Evolutionary conservation across 2,888 invertebrate species (phyloP).

Genomic region (Oligia strigilis): DNA sequence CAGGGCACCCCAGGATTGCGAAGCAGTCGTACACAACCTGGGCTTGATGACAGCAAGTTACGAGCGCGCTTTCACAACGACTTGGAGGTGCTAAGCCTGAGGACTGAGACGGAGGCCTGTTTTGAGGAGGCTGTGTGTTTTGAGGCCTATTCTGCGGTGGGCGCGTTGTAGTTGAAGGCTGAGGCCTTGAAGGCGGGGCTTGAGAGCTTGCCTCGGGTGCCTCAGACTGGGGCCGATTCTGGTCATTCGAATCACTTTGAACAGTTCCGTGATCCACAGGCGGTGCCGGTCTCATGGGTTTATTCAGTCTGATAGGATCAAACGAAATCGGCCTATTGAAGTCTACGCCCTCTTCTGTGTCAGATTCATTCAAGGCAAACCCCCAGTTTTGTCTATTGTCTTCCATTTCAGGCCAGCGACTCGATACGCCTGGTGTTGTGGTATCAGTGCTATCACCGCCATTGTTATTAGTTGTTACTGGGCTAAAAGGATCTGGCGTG

Average conservation of each 20-base stretch:
- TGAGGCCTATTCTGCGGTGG: slow-evolving; percentile 32
- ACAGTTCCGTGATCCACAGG: slow-evolving; percentile 79
- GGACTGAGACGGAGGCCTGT: slow-evolving; percentile 18
- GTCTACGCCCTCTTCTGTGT: slow-evolving; percentile 68
- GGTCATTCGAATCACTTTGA: slow-evolving; percentile 65
- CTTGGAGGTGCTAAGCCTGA: slow-evolving; percentile 62
- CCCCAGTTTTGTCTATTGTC: slow-evolving; percentile 84
- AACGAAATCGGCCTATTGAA: slow-evolving; percentile 79
- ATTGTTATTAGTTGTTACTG: slow-evolving; percentile 40
- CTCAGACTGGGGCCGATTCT: slow-evolving; percentile 33
- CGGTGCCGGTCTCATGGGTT: slow-evolving; percentile 74
- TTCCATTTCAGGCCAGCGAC: slow-evolving; percentile 77
- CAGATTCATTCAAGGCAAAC: slow-evolving; percentile 72
- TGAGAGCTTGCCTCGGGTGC: slow-evolving; percentile 22
- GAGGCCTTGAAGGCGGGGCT: slow-evolving; percentile 7
- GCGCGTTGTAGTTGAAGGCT: slow-evolving; percentile 31
- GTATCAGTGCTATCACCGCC: not conserved
- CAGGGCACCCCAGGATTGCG: slow-evolving; percentile 79
- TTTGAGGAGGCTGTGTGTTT: slow-evolving; percentile 20
- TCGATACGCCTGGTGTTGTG: slow-evolving; percentile 67
- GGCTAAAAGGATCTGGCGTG: not conserved
- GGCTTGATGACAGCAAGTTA: slow-evolving; percentile 81
- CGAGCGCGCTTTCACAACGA: slow-evolving; percentile 80
- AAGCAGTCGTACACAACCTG: slow-evolving; percentile 80
- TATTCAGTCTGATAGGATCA: slow-evolving; percentile 72